Percentiles rank a stretch among this genome's conserved stretches.
Evolutionary conservation across 2,797 vertebrate species (phyloP).

Genomic region (Rhabdophis nuchalis): DNA sequence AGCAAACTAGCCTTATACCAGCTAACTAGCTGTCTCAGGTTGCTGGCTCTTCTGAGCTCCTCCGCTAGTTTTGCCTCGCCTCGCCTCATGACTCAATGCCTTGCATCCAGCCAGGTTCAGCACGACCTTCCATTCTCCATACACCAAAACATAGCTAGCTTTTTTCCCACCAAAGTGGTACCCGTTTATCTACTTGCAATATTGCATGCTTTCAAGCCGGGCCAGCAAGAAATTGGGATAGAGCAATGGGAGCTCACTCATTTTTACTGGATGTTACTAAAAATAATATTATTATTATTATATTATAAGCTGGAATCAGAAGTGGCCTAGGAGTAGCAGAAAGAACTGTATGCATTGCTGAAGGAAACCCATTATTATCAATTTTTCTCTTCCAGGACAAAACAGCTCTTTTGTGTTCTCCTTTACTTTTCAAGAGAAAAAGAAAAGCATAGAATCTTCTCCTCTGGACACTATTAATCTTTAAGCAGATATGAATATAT

Average conservation of each 20-base stretch:
- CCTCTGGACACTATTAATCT: neutral
- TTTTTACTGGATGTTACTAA: neutral
- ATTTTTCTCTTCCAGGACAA: neutral
- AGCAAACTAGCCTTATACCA: neutral
- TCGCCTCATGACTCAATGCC: rapidly evolving
- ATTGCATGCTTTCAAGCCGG: neutral
- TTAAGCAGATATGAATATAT: neutral
- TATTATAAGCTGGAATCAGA: neutral
- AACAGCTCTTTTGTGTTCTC: neutral
- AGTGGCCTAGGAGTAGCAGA: neutral
- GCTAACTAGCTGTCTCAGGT: neutral
- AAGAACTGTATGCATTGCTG: neutral
- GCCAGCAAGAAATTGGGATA: too few species aligned
- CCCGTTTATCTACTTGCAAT: neutral
- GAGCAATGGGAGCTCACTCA: too few species aligned
- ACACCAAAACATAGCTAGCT: neutral
- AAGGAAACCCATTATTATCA: neutral
- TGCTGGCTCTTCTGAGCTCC: neutral
- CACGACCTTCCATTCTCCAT: neutral
- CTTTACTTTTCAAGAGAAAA: neutral
- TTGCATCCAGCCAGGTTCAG: neutral
- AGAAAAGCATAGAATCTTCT: neutral
- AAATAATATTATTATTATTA: too few species aligned
- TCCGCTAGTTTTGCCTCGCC: neutral
- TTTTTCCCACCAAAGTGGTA: neutral